A percentile compares a stretch with the other conserved stretches of the same genome.
These are phyloP conservation scores for Gadus macrocephalus DNA, from an alignment of 2,113 vertebrate species.

Conservation along the genomic window DNA sequence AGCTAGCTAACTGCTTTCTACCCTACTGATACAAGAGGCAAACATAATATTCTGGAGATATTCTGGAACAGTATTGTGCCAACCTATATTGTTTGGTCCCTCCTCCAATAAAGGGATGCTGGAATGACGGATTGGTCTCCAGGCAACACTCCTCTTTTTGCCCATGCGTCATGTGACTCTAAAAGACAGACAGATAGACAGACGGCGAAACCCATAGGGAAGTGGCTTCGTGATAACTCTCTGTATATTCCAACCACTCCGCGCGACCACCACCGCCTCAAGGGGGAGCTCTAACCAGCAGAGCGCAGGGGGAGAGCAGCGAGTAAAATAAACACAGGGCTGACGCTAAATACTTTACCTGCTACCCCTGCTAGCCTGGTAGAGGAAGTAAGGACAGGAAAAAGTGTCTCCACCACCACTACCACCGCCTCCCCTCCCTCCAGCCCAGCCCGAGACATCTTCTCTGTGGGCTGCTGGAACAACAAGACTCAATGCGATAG, in stretches of 20 bases:
- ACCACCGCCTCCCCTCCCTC: conserved; percentile 19
- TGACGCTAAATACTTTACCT: conserved; percentile 64
- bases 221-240: conserved; percentile 26
- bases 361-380: conserved; percentile 32
- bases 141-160: not conserved
- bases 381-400: conserved; percentile 44
- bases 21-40: too few relatives aligned
- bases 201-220: conserved; percentile 4
- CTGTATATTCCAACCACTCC: conserved; percentile 1
- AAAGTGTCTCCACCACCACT: not conserved
- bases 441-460: conserved; percentile 11
- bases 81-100: too few relatives aligned
- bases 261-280: conserved; percentile 41
- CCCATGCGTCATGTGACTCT: conserved; percentile 1
- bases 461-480: conserved; percentile 30
- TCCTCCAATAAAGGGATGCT: not conserved
- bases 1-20: too few relatives aligned
- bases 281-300: conserved; percentile 47
- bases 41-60: too few relatives aligned
- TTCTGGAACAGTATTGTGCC: too few relatives aligned
- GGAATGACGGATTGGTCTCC: not conserved
- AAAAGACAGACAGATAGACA: not conserved
- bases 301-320: conserved; percentile 38
- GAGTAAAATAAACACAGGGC: conserved; percentile 66
- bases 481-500: conserved; percentile 36